These are phyloP conservation scores for Caerostris extrusa DNA, from an alignment of 1,140 invertebrate species.

Conservation along the genomic window DNA sequence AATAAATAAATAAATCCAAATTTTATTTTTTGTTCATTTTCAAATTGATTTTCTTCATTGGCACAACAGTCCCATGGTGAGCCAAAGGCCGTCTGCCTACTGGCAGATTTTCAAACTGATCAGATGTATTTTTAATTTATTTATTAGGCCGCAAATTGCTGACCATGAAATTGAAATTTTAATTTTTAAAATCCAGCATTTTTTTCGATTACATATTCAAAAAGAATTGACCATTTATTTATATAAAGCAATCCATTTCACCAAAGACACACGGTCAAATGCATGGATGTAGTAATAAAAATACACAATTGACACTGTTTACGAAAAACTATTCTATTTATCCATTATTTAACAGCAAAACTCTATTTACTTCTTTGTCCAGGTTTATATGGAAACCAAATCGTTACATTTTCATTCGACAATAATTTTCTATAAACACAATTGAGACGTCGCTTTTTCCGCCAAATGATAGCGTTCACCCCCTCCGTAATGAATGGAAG, in stretches of 20 bases:
- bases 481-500: slow-evolving; percentile 16
- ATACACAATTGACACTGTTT: neutral
- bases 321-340: neutral
- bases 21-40: no score
- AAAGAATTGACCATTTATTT: neutral
- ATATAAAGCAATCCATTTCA: neutral
- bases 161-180: no score
- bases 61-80: no score
- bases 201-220: no score
- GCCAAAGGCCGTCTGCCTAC: no score
- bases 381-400: neutral
- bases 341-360: neutral
- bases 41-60: no score
- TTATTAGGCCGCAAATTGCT: no score
- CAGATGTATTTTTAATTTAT: no score
- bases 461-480: slow-evolving; percentile 2
- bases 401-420: slow-evolving; percentile 18
- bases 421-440: slow-evolving; percentile 29
- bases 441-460: neutral
- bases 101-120: no score
- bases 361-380: neutral
- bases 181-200: no score
- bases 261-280: neutral
- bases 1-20: no score
- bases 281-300: neutral